These are phyloP conservation scores for Rotaria magnacalcarata DNA, from an alignment of 2,888 invertebrate species.

Conservation along the genomic window DNA sequence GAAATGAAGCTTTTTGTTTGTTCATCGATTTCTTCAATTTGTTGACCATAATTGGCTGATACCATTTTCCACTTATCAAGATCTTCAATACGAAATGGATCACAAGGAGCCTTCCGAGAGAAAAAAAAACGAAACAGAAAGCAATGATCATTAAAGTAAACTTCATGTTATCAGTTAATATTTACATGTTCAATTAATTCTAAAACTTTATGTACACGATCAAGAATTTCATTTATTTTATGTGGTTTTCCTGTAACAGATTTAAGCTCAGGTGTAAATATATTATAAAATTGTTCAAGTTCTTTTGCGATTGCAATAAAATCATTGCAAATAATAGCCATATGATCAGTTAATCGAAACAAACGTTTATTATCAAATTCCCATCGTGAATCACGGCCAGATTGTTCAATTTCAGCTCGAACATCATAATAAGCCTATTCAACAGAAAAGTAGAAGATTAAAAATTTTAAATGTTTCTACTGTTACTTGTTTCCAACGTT, in stretches of 20 bases:
- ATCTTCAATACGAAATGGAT: constrained; percentile 73
- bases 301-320: constrained; percentile 75
- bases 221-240: constrained; percentile 76
- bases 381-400: constrained; percentile 80
- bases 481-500: constrained; percentile 66
- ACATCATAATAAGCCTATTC: constrained; percentile 69
- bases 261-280: constrained; percentile 79
- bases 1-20: constrained; percentile 80
- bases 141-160: background rate
- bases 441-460: background rate
- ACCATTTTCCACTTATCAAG: constrained; percentile 81
- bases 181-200: constrained; percentile 63
- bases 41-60: constrained; percentile 72
- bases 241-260: constrained; percentile 80
- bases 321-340: constrained; percentile 73
- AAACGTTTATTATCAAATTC: constrained; percentile 79
- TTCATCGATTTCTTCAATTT: constrained; percentile 70
- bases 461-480: too few species aligned
- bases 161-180: too few species aligned
- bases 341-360: constrained; percentile 79
- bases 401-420: constrained; percentile 76
- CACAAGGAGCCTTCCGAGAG: constrained; percentile 69
- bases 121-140: background rate
- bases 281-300: constrained; percentile 78
- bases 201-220: constrained; percentile 73